Evolutionary conservation across 2,797 vertebrate species (phyloP).

Genomic region (Neosalanx taihuensis): DNA sequence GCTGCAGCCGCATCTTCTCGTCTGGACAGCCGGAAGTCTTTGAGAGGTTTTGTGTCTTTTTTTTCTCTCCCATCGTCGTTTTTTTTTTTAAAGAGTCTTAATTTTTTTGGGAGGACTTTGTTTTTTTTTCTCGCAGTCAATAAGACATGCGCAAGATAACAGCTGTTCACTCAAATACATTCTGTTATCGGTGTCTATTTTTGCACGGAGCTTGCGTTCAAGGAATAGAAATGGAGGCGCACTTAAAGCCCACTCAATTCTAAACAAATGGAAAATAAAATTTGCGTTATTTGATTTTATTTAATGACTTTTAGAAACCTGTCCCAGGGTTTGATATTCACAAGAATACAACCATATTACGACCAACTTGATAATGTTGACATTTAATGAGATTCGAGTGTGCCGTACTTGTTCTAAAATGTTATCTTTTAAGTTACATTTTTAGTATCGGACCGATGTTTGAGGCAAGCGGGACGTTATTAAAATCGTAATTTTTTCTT

Average conservation of each 20-base stretch:
- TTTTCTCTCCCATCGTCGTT: constrained; percentile 49
- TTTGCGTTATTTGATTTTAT: neutral
- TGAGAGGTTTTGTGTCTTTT: constrained; percentile 54
- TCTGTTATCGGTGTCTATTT: constrained; percentile 44
- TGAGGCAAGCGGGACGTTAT: neutral
- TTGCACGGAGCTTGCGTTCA: constrained; percentile 20
- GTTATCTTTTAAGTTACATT: neutral
- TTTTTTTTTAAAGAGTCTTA: constrained; percentile 46
- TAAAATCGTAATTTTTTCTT: neutral
- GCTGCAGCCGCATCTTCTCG: constrained; percentile 55
- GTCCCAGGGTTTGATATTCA: neutral
- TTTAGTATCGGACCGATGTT: neutral
- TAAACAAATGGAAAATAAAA: constrained; percentile 24
- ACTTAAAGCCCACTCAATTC: constrained; percentile 32
- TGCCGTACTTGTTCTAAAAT: no score
- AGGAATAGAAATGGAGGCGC: constrained; percentile 57
- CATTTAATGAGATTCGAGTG: neutral
- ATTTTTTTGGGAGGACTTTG: constrained; percentile 43
- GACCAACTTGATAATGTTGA: neutral
- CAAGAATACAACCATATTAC: neutral
- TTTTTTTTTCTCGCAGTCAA: constrained; percentile 47
- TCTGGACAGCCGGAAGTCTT: constrained; percentile 78
- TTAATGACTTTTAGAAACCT: neutral
- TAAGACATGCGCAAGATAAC: constrained; percentile 33
- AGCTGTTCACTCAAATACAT: constrained; percentile 33